Conservation (phyloP, 2,113 vertebrate genomes). For the Coptodon rendalli region DNA sequence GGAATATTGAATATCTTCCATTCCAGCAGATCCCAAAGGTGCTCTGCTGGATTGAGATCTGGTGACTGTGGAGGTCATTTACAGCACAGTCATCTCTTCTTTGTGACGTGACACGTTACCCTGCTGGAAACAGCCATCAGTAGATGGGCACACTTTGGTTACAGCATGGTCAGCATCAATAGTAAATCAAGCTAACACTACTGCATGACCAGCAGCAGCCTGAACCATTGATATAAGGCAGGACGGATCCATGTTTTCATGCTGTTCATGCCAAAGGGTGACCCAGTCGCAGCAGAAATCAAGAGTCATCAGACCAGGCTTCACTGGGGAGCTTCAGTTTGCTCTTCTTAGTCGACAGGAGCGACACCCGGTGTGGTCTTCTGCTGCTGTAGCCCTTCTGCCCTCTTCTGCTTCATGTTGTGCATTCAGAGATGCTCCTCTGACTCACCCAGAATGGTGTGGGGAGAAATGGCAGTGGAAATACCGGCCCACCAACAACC, state of each 20-base stretch:
- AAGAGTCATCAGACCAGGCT: not conserved
- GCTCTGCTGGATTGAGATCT: not conserved
- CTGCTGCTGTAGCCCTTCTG: not conserved
- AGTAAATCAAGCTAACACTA: not conserved
- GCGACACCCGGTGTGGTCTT: not conserved
- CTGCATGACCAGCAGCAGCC: not conserved
- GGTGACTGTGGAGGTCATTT: not conserved
- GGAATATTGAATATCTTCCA: not conserved
- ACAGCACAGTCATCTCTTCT: not conserved
- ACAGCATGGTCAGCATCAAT: not conserved
- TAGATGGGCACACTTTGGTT: not conserved
- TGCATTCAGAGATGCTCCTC: not conserved
- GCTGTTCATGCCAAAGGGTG: not conserved
- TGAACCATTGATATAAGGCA: not conserved
- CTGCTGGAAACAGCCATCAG: not conserved
- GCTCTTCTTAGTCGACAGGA: rapidly evolving
- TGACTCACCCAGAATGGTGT: not conserved
- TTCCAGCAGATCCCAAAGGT: not conserved
- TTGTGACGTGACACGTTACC: not conserved
- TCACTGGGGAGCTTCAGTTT: not conserved
- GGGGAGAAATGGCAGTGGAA: not conserved
- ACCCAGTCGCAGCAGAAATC: not conserved
- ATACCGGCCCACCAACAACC: not conserved
- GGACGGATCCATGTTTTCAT: not conserved
- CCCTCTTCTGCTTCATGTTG: not conserved